Base-by-base conservation (phyloP, 1,140 invertebrate genomes). In the Diabrotica undecimpunctata region DNA sequence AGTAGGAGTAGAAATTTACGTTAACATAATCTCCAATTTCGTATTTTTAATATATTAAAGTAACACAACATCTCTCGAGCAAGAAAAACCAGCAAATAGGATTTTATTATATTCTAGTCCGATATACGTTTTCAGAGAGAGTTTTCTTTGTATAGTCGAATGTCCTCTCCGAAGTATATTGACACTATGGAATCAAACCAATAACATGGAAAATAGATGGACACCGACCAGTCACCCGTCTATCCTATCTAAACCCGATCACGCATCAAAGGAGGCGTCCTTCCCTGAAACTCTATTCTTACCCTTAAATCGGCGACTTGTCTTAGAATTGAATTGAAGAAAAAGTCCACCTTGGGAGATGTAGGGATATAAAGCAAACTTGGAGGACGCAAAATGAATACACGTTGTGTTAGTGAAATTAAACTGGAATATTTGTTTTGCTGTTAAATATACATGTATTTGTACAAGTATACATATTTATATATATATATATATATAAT, bases 191-290 rank as follows among this genome's bases (percentile, higher is more conserved):
- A 74, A 74, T 75, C 72, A 74, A 76, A 76, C 73, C 74, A 76
- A 76, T 74, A 76, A 73, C 73, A 76, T 74, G 74, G 74, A 76
- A 76, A 76, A 74, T 76, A 74, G 71, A 74, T 76, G 74, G 73
- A 73, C 73, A 73, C 61, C n/a, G 54, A 62, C 14, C 38, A 39
- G 53, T 67, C 64, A 46, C n/a, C 41, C 41, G 41, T 46, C 41
- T 46, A 46, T 46, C 41, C 41, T 46, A 46, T 46, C 65, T 67
- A 67, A 64, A 64, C 54, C 11, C 54, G 57, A 51, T 61, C 53
- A 66, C 68, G 66, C 66, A 71, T 67, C 72, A 74, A 74, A 72
- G 66, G 62, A 66, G 69, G 52, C 61, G 63, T 38, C 58, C 53
- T 58, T 54, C 53, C 62, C 41, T 46, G n/a, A 46, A 46, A n/a